phyloP scores from a whole-genome alignment of 35 echinoderm and acorn worm species.

The Ophiothrix spiculata region DNA sequence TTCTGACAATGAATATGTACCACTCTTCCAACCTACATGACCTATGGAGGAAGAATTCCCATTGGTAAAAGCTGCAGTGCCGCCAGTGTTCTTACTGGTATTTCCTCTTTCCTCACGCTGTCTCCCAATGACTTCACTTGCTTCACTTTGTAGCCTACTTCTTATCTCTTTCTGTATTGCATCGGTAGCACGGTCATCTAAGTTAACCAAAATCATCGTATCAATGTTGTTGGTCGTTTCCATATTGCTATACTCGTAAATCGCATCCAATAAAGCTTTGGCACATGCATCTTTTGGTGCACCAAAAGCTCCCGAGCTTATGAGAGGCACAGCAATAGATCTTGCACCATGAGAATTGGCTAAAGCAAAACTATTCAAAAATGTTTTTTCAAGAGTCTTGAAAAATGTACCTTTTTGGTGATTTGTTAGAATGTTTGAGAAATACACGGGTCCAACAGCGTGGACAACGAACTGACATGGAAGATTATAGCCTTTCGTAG shows the following conservation, averaged over 20 bases:
- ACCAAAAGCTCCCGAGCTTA: conserved; percentile 14
- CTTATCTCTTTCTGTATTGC: too few relatives aligned
- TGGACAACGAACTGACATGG: neutral
- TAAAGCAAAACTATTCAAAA: conserved; percentile 7
- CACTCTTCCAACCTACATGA: too few relatives aligned
- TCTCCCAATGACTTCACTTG: too few relatives aligned
- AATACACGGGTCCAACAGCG: neutral
- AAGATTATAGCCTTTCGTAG: neutral
- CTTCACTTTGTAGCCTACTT: too few relatives aligned
- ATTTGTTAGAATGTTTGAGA: neutral
- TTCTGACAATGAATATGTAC: too few relatives aligned
- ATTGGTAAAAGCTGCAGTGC: too few relatives aligned
- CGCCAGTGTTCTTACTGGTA: too few relatives aligned
- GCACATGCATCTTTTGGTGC: conserved; percentile 22
- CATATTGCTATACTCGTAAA: neutral
- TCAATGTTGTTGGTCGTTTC: neutral
- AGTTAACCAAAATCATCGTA: neutral
- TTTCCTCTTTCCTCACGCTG: too few relatives aligned
- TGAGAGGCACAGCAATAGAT: conserved; percentile 20
- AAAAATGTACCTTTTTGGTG: neutral
- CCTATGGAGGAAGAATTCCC: too few relatives aligned
- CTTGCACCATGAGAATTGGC: neutral
- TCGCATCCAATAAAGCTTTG: neutral
- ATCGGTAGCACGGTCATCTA: neutral
- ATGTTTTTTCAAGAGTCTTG: neutral